Percentiles rank a stretch among this genome's conserved stretches.
Conservation (phyloP, 2,797 vertebrate genomes). For the Enoplosus armatus region DNA sequence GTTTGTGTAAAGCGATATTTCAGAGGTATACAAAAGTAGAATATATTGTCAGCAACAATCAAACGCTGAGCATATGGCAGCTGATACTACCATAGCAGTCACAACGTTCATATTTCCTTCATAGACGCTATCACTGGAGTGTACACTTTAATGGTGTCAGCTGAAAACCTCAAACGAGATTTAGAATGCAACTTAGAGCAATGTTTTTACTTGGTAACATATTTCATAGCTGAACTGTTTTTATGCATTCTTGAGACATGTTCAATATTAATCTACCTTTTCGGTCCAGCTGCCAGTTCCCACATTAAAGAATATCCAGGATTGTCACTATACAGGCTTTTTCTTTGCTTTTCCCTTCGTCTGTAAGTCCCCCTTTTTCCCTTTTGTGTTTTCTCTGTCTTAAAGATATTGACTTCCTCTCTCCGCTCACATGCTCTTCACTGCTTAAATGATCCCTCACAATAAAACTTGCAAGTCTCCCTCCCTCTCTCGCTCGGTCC, state of each 20-base stretch:
- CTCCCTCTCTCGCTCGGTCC: conserved; percentile 39
- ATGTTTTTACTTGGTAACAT: neutral
- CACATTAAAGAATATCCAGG: conserved; percentile 20
- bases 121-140: too few relatives aligned
- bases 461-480: conserved; percentile 52
- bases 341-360: conserved; percentile 17
- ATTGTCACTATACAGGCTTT: neutral
- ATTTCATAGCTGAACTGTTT: conserved; percentile 3
- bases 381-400: conserved; percentile 10
- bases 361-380: neutral
- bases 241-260: neutral
- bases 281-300: conserved; percentile 19
- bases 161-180: too few relatives aligned
- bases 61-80: too few relatives aligned
- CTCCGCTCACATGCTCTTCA: conserved; percentile 37
- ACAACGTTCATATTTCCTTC: too few relatives aligned
- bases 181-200: too few relatives aligned
- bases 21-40: too few relatives aligned
- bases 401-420: conserved; percentile 28
- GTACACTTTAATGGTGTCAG: too few relatives aligned
- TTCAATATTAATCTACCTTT: conserved; percentile 53
- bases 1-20: too few relatives aligned
- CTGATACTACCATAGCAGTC: too few relatives aligned
- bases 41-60: too few relatives aligned
- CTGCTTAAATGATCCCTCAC: conserved; percentile 49